These are phyloP conservation scores for Parapristionchus giblindavisi DNA, from an alignment of 2,888 invertebrate species.

Conservation along the genomic window DNA sequence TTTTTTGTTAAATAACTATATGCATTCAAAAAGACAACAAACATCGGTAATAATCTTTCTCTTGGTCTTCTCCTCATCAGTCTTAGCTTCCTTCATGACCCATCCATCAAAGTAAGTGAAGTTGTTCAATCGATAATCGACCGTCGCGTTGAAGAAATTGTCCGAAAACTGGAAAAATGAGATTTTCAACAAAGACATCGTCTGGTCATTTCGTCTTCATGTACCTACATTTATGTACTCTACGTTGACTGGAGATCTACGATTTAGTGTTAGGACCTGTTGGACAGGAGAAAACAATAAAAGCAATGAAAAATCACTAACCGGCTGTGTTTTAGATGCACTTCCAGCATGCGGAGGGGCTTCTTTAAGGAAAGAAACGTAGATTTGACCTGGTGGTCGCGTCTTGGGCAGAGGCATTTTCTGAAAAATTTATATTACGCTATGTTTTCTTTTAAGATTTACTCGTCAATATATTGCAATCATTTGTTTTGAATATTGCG, in stretches of 20 bases:
- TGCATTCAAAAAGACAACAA: background rate
- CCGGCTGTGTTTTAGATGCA: background rate
- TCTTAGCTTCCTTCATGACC: background rate
- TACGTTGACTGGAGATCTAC: too few species aligned
- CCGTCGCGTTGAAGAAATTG: conserved; percentile 20
- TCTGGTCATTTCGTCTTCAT: background rate
- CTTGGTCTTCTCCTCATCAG: background rate
- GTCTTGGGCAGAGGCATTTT: conserved; percentile 9
- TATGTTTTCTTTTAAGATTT: too few species aligned
- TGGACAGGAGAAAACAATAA: too few species aligned
- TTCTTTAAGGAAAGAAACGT: conserved; percentile 14
- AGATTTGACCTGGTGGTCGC: conserved; percentile 13
- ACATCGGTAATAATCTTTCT: background rate
- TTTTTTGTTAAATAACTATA: background rate
- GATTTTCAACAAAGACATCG: too few species aligned
- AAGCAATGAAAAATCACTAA: too few species aligned
- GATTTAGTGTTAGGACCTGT: too few species aligned
- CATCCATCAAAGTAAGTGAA: conserved; percentile 11
- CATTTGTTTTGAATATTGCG: too few species aligned
- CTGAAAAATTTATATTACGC: too few species aligned
- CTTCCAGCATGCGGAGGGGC: conserved; percentile 11
- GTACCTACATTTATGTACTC: background rate
- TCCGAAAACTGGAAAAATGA: background rate
- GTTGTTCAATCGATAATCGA: conserved; percentile 21
- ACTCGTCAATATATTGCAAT: too few species aligned